phyloP scores from a whole-genome alignment of 2,888 invertebrate genomes.

The Lomographa bimaculata region DNA sequence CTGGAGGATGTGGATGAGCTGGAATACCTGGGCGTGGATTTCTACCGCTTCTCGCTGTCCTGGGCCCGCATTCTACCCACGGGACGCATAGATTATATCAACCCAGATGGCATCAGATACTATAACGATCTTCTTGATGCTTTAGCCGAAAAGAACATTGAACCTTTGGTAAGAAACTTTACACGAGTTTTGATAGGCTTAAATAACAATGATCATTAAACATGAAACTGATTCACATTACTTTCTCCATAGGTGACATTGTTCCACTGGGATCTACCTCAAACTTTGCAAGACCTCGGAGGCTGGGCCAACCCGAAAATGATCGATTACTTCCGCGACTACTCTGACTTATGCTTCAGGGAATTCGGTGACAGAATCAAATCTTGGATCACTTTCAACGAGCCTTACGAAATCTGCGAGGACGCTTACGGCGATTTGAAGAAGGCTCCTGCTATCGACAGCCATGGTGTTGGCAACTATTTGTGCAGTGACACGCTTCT shows the following conservation, averaged over 20 bases:
- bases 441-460: constrained; percentile 80
- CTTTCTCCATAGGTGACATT: constrained; percentile 77
- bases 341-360: constrained; percentile 79
- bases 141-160: constrained; percentile 84
- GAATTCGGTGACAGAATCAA: constrained; percentile 84
- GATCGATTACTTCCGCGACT: constrained; percentile 82
- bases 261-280: constrained; percentile 88
- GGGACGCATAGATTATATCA: constrained; percentile 81
- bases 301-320: constrained; percentile 82
- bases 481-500: constrained; percentile 85
- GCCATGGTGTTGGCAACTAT: constrained; percentile 85
- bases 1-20: constrained; percentile 83
- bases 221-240: background rate
- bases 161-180: constrained; percentile 78
- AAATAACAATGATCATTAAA: too few species aligned
- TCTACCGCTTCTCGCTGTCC: constrained; percentile 83
- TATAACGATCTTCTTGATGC: constrained; percentile 86
- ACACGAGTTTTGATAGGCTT: too few species aligned
- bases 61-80: constrained; percentile 86
- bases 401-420: constrained; percentile 83
- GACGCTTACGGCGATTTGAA: constrained; percentile 79
- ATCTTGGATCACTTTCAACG: constrained; percentile 88
- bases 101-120: constrained; percentile 85
- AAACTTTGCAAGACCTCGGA: constrained; percentile 80
- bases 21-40: constrained; percentile 78